Evolutionary conservation across 2,888 invertebrate species (phyloP).

Genomic region (Dendrolimus houi): DNA sequence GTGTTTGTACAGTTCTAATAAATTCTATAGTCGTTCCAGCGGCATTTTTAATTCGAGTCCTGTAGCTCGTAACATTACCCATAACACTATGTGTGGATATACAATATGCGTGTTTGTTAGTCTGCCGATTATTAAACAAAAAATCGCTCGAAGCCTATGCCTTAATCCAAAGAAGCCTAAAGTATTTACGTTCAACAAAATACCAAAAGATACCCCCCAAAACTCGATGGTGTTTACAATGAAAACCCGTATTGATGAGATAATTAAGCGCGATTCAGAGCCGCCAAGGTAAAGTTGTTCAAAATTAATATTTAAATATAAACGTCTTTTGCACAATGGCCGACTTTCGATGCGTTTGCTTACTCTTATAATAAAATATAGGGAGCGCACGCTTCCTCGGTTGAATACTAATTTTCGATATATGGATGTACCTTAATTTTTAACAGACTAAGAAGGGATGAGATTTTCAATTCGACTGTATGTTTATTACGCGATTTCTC

Average conservation of each 20-base stretch:
- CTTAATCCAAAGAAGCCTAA: slow-evolving; percentile 18
- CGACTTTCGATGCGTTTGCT: background rate
- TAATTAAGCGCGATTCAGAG: slow-evolving; percentile 34
- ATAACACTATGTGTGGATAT: too few relatives aligned
- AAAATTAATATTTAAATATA: background rate
- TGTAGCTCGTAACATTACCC: too few relatives aligned
- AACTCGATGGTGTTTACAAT: slow-evolving; percentile 39
- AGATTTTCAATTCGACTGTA: too few relatives aligned
- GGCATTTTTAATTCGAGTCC: too few relatives aligned
- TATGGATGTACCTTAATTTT: too few relatives aligned
- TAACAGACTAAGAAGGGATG: too few relatives aligned
- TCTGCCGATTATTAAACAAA: background rate
- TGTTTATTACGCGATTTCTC: too few relatives aligned
- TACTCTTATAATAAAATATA: background rate
- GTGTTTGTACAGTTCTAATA: too few relatives aligned
- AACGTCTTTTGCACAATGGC: background rate
- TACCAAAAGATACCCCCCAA: slow-evolving; percentile 33
- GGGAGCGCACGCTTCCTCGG: too few relatives aligned
- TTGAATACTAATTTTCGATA: too few relatives aligned
- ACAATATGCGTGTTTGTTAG: too few relatives aligned
- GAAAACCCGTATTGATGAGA: slow-evolving; percentile 55
- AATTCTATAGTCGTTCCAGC: too few relatives aligned
- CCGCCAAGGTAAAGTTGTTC: background rate
- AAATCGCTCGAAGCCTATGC: slow-evolving; percentile 6
- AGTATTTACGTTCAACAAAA: slow-evolving; percentile 32